Conservation (phyloP, 2,797 vertebrate species). For the Falco cherrug region DNA sequence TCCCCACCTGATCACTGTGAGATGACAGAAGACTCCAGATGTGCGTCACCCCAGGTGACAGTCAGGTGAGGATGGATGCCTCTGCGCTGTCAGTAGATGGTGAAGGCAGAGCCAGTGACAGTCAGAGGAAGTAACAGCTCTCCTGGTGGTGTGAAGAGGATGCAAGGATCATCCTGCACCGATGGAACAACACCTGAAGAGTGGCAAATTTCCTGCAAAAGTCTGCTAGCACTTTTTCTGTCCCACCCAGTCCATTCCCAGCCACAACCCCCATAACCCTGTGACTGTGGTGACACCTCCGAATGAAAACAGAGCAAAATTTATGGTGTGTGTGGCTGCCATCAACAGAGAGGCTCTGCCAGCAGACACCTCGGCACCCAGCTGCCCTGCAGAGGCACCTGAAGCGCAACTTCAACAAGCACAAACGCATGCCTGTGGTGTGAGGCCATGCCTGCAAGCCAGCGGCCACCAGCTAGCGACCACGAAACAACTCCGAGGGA, state of each 20-base stretch:
- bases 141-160: not conserved
- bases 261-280: not conserved
- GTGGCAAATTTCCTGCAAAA: not conserved
- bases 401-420: conserved; percentile 39
- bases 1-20: not conserved
- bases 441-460: not conserved
- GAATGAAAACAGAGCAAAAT: not conserved
- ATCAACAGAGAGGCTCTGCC: not conserved
- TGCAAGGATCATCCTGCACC: not conserved
- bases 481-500: not conserved
- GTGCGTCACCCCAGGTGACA: not conserved
- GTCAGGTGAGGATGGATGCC: not conserved
- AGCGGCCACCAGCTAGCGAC: not conserved
- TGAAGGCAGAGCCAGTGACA: not conserved
- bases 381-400: not conserved
- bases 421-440: not conserved
- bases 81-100: not conserved
- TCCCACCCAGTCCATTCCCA: not conserved
- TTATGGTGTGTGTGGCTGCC: not conserved
- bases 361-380: not conserved
- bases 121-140: not conserved
- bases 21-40: not conserved
- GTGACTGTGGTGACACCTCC: not conserved
- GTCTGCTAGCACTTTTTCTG: not conserved
- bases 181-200: not conserved